Evolutionary conservation across 2,113 vertebrate species (phyloP).

Genomic region (Pogona vitticeps): DNA sequence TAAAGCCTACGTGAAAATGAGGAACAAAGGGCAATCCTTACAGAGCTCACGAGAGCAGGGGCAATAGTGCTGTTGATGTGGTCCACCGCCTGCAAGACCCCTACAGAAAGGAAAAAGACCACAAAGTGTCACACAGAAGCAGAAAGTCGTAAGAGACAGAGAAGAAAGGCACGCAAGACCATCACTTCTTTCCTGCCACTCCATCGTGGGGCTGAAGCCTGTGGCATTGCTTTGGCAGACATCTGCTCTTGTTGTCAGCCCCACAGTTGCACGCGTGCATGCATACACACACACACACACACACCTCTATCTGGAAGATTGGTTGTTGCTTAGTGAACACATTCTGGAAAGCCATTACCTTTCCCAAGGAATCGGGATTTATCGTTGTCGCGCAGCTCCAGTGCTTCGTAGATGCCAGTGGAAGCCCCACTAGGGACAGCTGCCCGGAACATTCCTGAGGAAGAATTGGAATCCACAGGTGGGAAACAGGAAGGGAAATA

Average conservation of each 20-base stretch:
- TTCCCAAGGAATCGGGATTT: slow-evolving; percentile 92
- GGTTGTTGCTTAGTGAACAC: not conserved
- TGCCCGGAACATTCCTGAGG: slow-evolving; percentile 85
- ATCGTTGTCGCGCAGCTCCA: slow-evolving; percentile 91
- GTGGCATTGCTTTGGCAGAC: not conserved
- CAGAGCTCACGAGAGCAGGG: slow-evolving; percentile 86
- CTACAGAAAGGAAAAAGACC: slow-evolving; percentile 70
- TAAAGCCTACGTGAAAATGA: slow-evolving; percentile 32
- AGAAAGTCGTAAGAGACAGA: slow-evolving; percentile 37
- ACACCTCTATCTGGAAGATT: not conserved
- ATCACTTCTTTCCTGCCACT: not conserved
- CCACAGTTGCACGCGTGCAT: not conserved
- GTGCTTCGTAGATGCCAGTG: slow-evolving; percentile 91
- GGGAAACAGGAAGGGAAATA: not conserved
- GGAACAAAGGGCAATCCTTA: slow-evolving; percentile 78
- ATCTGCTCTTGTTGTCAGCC: accelerated
- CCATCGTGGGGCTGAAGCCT: slow-evolving; percentile 18
- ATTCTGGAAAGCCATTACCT: slow-evolving; percentile 74
- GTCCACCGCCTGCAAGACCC: slow-evolving; percentile 90
- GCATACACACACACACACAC: not conserved
- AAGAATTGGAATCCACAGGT: not conserved
- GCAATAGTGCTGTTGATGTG: slow-evolving; percentile 91
- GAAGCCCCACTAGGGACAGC: slow-evolving; percentile 91
- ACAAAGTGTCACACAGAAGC: slow-evolving; percentile 35
- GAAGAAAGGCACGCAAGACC: slow-evolving; percentile 43